A percentile compares a stretch with the other conserved stretches of the same genome.
These are phyloP conservation scores for Rhagoletis pomonella DNA, from an alignment of 1,140 invertebrate species.

Conservation along the genomic window DNA sequence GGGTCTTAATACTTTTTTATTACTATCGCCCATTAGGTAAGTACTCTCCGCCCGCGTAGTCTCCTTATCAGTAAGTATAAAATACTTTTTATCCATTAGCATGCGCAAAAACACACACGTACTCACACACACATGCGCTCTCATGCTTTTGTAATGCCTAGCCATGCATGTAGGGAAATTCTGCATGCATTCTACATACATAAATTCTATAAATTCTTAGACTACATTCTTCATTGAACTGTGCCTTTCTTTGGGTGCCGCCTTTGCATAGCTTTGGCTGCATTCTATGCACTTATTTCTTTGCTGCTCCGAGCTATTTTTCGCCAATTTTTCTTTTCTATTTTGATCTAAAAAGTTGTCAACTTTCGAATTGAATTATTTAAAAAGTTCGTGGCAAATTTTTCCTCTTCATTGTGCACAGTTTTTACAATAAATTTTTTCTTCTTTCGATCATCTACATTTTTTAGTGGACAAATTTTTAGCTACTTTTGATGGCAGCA, in stretches of 20 bases:
- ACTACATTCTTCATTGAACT: constrained; percentile 7
- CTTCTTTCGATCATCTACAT: too few relatives aligned
- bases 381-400: constrained; percentile 45
- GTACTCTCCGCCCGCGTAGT: constrained; percentile 5
- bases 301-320: neutral
- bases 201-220: neutral
- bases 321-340: too few relatives aligned
- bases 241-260: neutral
- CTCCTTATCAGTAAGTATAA: constrained; percentile 14
- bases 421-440: neutral
- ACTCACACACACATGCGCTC: neutral
- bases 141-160: neutral
- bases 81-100: constrained; percentile 1
- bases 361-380: constrained; percentile 45
- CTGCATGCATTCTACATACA: neutral
- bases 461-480: too few relatives aligned
- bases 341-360: constrained; percentile 4
- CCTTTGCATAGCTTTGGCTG: neutral
- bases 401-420: constrained; percentile 25
- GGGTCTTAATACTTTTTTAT: constrained; percentile 11
- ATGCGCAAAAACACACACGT: neutral
- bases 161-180: neutral
- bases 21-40: neutral
- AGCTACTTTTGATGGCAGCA: too few relatives aligned
- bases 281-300: neutral